phyloP scores from a whole-genome alignment of 2,797 vertebrate species.

The Bovichtus variegatus region DNA sequence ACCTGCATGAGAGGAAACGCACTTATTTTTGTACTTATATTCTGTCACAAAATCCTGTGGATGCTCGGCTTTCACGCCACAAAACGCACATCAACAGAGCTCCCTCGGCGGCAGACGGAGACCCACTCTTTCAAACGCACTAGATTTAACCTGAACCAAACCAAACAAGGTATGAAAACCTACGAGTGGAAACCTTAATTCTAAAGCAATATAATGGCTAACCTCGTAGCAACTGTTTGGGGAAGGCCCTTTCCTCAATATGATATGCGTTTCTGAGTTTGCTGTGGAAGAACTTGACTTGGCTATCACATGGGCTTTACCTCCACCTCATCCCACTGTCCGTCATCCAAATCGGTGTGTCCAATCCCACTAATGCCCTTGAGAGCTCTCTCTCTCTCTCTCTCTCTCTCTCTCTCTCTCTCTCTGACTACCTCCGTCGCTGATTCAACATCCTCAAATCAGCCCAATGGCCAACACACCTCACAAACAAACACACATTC shows the following conservation, averaged over 20 bases:
- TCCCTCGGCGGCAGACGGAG: background rate
- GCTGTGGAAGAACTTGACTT: background rate
- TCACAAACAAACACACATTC: slow-evolving; percentile 13
- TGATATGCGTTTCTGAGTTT: no score
- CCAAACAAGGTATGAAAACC: background rate
- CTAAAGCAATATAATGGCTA: no score
- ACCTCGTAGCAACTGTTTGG: no score
- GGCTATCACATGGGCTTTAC: background rate
- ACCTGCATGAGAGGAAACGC: background rate
- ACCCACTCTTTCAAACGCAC: no score
- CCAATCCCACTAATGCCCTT: background rate
- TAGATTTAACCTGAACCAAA: background rate
- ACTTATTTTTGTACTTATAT: background rate
- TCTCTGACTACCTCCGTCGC: background rate
- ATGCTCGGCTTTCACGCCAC: background rate
- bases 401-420: no score
- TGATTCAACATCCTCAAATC: background rate
- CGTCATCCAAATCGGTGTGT: no score
- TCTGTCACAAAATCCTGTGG: no score
- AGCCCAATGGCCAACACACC: background rate
- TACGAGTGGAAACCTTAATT: background rate
- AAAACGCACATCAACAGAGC: background rate
- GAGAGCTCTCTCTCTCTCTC: no score
- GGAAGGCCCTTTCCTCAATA: no score
- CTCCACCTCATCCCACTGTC: background rate